A percentile compares a stretch with the other conserved stretches of the same genome.
phyloP scores from a whole-genome alignment of 1,140 invertebrate genomes.

The Drosophila lini region DNA sequence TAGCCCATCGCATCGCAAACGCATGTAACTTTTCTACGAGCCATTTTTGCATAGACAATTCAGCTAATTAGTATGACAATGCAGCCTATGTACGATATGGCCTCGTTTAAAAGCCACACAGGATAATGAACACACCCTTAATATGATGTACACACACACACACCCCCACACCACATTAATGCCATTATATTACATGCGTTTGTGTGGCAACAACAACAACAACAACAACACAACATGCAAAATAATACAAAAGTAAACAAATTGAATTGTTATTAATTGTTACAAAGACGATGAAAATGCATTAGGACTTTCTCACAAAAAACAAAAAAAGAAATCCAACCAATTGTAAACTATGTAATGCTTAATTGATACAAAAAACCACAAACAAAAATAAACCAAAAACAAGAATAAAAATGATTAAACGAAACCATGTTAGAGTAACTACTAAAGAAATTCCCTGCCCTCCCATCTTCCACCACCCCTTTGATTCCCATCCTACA shows the following conservation, averaged over 20 bases:
- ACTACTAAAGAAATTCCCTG: slow-evolving; percentile 37
- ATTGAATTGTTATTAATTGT: slow-evolving; percentile 58
- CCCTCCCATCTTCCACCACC: not conserved
- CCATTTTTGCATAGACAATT: slow-evolving; percentile 64
- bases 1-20: slow-evolving; percentile 55
- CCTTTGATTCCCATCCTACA: not conserved
- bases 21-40: slow-evolving; percentile 78
- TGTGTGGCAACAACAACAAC: slow-evolving; percentile 40
- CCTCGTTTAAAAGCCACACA: slow-evolving; percentile 64
- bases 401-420: slow-evolving; percentile 50
- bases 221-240: slow-evolving; percentile 11
- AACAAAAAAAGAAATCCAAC: slow-evolving; percentile 45
- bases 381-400: slow-evolving; percentile 43
- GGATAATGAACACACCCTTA: slow-evolving; percentile 21
- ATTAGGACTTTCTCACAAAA: slow-evolving; percentile 37
- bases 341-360: slow-evolving; percentile 61
- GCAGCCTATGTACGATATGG: slow-evolving; percentile 55
- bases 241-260: slow-evolving; percentile 25
- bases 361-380: slow-evolving; percentile 58
- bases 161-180: slow-evolving; percentile 10
- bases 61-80: slow-evolving; percentile 21
- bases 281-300: slow-evolving; percentile 30
- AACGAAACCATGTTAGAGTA: slow-evolving; percentile 47
- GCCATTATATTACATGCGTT: slow-evolving; percentile 67
- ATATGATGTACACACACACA: slow-evolving; percentile 7